Evolutionary conservation across 2,797 vertebrate species (phyloP).

Genomic region (Etheostoma nigrum): DNA sequence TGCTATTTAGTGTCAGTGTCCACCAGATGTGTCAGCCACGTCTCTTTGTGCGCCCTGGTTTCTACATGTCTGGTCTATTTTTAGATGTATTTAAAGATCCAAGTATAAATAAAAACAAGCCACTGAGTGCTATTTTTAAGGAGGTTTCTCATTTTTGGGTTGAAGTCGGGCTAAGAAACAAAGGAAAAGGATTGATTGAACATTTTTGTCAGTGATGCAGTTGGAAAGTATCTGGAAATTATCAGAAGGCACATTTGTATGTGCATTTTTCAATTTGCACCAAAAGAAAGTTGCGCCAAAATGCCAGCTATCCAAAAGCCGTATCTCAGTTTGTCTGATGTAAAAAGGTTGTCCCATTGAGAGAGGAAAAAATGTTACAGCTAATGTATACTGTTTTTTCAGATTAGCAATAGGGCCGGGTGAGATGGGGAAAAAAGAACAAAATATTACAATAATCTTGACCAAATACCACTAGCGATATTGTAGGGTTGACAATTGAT

Average conservation of each 20-base stretch:
- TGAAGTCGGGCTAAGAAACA: background rate
- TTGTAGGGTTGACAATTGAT: no score
- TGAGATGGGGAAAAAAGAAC: no score
- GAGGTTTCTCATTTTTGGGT: background rate
- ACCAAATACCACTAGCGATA: no score
- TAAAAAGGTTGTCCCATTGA: no score
- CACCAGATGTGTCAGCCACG: background rate
- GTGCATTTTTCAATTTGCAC: background rate
- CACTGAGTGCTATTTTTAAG: conserved; percentile 21
- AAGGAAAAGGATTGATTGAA: no score
- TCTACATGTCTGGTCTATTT: background rate
- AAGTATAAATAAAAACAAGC: conserved; percentile 5
- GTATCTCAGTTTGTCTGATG: no score
- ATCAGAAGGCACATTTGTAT: background rate
- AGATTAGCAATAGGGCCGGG: no score
- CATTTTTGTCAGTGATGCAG: background rate
- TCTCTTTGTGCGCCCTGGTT: background rate
- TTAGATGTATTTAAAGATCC: background rate
- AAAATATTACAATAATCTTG: no score
- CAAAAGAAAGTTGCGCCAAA: background rate
- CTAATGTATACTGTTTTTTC: no score
- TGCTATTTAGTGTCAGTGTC: background rate
- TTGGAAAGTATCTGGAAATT: background rate
- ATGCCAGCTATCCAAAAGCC: background rate
- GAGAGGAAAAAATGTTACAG: no score